phyloP scores from a whole-genome alignment of 1,140 invertebrate genomes.

The Protaetia brevitarsis region DNA sequence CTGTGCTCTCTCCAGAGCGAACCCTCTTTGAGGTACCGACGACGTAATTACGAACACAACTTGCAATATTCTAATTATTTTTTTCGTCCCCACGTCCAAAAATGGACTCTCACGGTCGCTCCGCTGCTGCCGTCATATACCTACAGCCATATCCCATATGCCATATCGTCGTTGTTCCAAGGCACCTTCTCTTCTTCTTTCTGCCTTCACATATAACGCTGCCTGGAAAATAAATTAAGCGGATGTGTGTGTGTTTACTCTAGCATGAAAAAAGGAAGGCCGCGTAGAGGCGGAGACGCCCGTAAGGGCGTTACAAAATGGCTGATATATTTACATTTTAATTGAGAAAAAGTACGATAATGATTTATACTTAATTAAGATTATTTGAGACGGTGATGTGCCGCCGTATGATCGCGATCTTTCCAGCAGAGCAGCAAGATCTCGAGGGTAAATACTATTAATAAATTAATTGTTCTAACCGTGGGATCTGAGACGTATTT shows the following conservation, averaged over 20 bases:
- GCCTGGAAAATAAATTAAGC: background rate
- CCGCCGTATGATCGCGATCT: too few relatives aligned
- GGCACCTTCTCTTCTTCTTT: too few relatives aligned
- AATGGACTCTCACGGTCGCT: background rate
- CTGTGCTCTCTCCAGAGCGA: too few relatives aligned
- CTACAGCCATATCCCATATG: background rate
- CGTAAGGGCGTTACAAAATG: constrained; percentile 19
- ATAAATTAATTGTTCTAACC: too few relatives aligned
- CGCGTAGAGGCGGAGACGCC: background rate
- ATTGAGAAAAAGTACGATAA: constrained; percentile 17
- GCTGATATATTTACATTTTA: constrained; percentile 21
- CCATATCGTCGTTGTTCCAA: too few relatives aligned
- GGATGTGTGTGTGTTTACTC: background rate
- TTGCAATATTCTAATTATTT: constrained; percentile 24
- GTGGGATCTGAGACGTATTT: too few relatives aligned
- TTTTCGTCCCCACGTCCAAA: background rate
- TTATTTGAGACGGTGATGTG: background rate
- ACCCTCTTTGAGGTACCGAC: too few relatives aligned
- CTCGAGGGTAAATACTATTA: too few relatives aligned
- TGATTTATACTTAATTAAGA: constrained; percentile 24
- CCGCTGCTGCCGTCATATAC: background rate
- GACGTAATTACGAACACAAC: constrained; percentile 21
- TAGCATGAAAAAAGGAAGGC: background rate
- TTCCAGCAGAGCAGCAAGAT: too few relatives aligned
- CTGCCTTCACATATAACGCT: too few relatives aligned